Conservation (phyloP, 2,797 vertebrate species). For the Saxicola maurus region DNA sequence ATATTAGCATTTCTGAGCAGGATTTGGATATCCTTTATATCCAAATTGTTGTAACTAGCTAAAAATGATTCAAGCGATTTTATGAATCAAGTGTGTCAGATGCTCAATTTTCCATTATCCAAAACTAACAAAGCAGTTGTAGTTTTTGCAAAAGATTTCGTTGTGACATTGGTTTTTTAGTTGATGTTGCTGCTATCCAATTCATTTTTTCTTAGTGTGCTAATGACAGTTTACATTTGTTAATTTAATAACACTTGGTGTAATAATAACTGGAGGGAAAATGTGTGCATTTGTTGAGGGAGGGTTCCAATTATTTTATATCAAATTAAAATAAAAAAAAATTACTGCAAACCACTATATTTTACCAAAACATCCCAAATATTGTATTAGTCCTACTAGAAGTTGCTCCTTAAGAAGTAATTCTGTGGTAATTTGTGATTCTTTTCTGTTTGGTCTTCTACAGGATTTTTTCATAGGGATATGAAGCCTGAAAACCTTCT, state of each 20-base stretch:
- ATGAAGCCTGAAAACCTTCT: slow-evolving; percentile 98
- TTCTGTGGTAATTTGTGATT: neutral
- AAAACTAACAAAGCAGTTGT: neutral
- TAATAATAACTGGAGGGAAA: neutral
- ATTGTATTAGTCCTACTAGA: neutral
- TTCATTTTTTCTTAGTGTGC: neutral
- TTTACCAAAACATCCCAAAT: neutral
- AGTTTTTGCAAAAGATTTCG: neutral
- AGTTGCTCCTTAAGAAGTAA: neutral
- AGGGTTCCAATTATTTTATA: neutral
- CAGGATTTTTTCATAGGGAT: slow-evolving; percentile 96
- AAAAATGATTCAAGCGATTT: neutral
- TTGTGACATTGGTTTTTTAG: neutral
- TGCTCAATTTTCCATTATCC: neutral
- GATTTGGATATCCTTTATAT: neutral
- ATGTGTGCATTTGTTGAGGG: neutral
- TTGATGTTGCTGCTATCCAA: neutral
- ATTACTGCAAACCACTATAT: neutral
- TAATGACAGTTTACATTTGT: neutral
- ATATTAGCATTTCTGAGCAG: neutral
- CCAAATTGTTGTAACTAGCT: neutral
- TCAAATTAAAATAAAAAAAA: neutral
- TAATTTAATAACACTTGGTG: neutral
- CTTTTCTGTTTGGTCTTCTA: neutral
- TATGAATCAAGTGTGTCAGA: neutral